phyloP scores from a whole-genome alignment of 1,140 invertebrate genomes.

The Harlomillsia oculata region DNA sequence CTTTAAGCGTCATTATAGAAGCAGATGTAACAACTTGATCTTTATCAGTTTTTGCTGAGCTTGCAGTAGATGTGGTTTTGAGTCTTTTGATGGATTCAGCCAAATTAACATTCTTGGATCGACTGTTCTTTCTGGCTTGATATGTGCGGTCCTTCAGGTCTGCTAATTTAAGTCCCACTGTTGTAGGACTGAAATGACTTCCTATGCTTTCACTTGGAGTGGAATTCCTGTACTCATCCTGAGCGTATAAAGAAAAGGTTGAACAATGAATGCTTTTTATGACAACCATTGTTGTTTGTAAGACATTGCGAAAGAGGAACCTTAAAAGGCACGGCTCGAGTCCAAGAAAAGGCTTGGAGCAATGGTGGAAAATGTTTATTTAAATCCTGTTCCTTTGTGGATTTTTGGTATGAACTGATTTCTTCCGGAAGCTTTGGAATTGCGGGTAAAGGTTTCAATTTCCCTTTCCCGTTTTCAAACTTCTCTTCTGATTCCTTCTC shows the following conservation, averaged over 20 bases:
- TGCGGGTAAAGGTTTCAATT: not conserved
- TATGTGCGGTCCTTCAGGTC: conserved; percentile 40
- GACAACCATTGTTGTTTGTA: not conserved
- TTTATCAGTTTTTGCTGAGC: too few species aligned
- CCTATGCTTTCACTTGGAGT: conserved; percentile 57
- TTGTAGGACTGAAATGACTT: conserved; percentile 49
- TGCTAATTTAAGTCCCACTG: conserved; percentile 45
- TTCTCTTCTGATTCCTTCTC: too few species aligned
- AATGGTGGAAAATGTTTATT: conserved; percentile 42
- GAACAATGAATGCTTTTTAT: not conserved
- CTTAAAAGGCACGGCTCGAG: conserved; percentile 48
- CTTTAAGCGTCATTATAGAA: conserved; percentile 35
- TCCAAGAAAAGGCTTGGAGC: conserved; percentile 46
- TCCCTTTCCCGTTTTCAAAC: too few species aligned
- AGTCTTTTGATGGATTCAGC: not conserved
- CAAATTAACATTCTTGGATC: not conserved
- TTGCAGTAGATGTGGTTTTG: too few species aligned
- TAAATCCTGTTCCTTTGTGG: too few species aligned
- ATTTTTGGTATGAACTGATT: too few species aligned
- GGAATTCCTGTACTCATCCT: conserved; percentile 46
- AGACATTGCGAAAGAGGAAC: conserved; percentile 15
- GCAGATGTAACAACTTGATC: conserved; percentile 34
- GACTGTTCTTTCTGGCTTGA: conserved; percentile 14
- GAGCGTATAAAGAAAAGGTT: not conserved
- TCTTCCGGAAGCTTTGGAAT: conserved; percentile 10